Evolutionary conservation across 2,888 invertebrate species (phyloP), one percentile per base, ranked within the genome.

Genomic region (Ornithoptera priamus): DNA sequence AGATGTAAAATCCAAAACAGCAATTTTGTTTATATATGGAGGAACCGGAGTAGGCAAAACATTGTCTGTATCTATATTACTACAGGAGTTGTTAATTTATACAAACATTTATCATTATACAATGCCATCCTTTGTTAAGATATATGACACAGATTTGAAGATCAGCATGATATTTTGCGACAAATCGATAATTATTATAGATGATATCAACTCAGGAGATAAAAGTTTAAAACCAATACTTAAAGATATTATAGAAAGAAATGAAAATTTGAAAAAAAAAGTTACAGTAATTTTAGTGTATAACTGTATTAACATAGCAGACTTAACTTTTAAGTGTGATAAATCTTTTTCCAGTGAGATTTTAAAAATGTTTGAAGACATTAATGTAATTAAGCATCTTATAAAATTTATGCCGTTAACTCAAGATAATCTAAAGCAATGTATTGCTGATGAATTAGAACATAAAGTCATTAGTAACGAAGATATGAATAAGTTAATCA

Each of bases 31-130:
- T 72, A 77, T 92, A 17, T 88, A 85, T 81, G 93, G 93, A 67
- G 86, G 91, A 2, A 92, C 92, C 56, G 93, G 93, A 65, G 91
- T 91, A 5, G 93, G 92, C 1, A 93, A 93, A 74, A 89, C 93
- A 58, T 87, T 81, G 71, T 78, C 86, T 30, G 77, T 83, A n/a
- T 87, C 89, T 59, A 67, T 88, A 50, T 76, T 91, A 69, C 73
- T 91, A 70, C 80, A 87, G 53, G 77, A 80, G 64, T 58, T 84
- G 30, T 82, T 84, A 74, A 74, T 79, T 30, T 81, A 78, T 69
- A 83, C 87, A 24, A 92, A 92, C 82, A 75, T 90, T 2, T 91
- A 90, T 76, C 91, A 92, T 72, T 91, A 86, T 69, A 88, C 87
- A 24, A 88, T 90, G 87, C 88, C 90, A 8, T 85, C 80, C 74